phyloP scores from a whole-genome alignment of 2,797 vertebrate species.

The Alosa sapidissima region DNA sequence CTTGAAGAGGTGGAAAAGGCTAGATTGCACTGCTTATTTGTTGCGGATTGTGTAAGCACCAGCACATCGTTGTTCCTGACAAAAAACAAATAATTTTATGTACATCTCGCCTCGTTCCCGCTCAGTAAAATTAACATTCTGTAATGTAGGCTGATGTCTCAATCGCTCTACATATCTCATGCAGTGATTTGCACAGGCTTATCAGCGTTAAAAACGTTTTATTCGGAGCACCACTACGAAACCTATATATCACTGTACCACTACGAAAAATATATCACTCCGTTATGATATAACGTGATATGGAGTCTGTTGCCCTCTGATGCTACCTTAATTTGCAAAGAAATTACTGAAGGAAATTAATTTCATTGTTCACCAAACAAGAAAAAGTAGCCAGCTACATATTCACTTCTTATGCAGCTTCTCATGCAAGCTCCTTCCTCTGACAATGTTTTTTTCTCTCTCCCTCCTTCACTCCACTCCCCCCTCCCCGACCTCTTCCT shows the following conservation, averaged over 20 bases:
- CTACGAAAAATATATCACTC: neutral
- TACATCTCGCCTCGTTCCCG: neutral
- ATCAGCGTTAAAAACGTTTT: neutral
- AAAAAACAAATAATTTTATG: neutral
- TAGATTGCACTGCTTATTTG: conserved; percentile 58
- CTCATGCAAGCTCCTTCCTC: conserved; percentile 58
- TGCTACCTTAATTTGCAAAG: neutral
- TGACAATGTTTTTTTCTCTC: conserved; percentile 26
- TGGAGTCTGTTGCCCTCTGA: neutral
- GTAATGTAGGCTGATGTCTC: neutral
- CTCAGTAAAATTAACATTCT: neutral
- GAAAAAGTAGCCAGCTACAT: neutral
- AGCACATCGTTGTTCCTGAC: neutral
- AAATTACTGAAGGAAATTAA: neutral
- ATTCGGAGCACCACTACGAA: neutral
- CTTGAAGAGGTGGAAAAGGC: conserved; percentile 37
- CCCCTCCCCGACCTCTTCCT: conserved; percentile 39
- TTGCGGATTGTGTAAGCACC: neutral
- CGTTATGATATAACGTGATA: neutral
- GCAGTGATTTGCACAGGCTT: neutral
- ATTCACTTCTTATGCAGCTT: neutral
- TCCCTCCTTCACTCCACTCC: conserved; percentile 21
- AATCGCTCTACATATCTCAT: neutral
- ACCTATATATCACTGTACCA: neutral
- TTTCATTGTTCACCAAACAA: neutral